phyloP scores from a whole-genome alignment of 2,113 vertebrate genomes.

The Axis porcinus region DNA sequence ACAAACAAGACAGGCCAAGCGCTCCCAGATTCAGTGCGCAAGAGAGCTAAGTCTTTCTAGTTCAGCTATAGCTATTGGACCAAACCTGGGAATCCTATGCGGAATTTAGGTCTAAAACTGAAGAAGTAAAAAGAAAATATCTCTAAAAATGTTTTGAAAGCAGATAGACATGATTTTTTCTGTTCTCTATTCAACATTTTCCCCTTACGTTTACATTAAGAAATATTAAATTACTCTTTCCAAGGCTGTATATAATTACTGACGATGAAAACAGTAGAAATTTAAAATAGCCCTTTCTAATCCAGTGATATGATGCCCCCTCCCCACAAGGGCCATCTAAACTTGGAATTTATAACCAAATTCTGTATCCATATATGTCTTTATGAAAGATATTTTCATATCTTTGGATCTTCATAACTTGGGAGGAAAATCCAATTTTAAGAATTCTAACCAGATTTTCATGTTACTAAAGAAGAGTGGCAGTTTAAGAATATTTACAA shows the following conservation, averaged over 20 bases:
- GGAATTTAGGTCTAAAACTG: not conserved
- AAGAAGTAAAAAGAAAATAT: not conserved
- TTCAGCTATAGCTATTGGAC: not conserved
- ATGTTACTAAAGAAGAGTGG: constrained; percentile 33
- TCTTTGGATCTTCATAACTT: not conserved
- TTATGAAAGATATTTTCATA: constrained; percentile 22
- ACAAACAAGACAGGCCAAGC: not conserved
- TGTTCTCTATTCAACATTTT: not conserved
- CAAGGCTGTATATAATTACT: not conserved
- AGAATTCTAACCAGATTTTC: constrained; percentile 51
- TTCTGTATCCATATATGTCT: not conserved
- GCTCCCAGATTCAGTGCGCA: not conserved
- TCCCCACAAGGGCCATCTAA: not conserved
- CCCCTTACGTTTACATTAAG: not conserved
- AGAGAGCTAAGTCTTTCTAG: not conserved
- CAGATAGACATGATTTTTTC: not conserved
- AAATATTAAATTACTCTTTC: not conserved
- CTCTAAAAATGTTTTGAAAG: not conserved
- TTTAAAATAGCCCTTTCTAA: not conserved
- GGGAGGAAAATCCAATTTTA: constrained; percentile 35
- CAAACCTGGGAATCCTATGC: not conserved
- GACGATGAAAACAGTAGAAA: not conserved
- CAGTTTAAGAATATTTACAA: constrained; percentile 43
- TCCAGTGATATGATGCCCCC: not conserved
- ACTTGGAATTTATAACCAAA: not conserved